Conservation (phyloP, 2,797 vertebrate genomes). For the Gymnothorax javanicus region DNA sequence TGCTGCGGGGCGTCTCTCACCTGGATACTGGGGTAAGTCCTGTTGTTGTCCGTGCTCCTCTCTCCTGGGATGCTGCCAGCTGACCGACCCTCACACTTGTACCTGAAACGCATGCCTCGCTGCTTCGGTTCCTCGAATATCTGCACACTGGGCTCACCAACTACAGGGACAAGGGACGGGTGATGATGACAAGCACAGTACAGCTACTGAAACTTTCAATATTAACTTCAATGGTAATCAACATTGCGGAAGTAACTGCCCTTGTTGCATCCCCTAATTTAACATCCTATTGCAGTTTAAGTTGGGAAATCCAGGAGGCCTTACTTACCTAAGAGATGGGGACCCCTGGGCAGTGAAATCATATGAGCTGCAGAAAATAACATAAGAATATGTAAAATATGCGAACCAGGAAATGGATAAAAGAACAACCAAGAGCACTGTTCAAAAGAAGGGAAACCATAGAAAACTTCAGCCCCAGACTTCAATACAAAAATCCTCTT, state of each 20-base stretch:
- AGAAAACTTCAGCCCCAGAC: not conserved
- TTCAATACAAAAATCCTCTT: no score
- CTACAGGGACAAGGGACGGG: constrained; percentile 60
- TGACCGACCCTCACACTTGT: constrained; percentile 95
- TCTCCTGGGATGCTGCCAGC: constrained; percentile 97
- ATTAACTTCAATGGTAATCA: not conserved
- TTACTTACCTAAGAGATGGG: constrained; percentile 63
- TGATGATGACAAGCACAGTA: not conserved
- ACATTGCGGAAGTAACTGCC: not conserved
- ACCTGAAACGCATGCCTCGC: constrained; percentile 96
- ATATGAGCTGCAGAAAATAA: constrained; percentile 58
- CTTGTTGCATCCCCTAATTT: not conserved
- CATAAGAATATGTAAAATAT: constrained; percentile 22
- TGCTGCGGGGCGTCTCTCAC: constrained; percentile 59
- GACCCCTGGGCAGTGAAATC: constrained; percentile 56
- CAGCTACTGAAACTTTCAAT: not conserved
- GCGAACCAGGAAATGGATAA: constrained; percentile 7
- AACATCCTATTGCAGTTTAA: not conserved
- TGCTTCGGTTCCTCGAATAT: constrained; percentile 95
- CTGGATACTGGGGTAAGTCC: constrained; percentile 94
- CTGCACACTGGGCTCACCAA: constrained; percentile 83
- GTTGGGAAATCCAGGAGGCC: not conserved
- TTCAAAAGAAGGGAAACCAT: not conserved
- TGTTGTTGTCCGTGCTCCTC: constrained; percentile 91
- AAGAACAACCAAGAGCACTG: not conserved